Conservation (phyloP, 1,140 invertebrate species). For the Nasonia longicornis region DNA sequence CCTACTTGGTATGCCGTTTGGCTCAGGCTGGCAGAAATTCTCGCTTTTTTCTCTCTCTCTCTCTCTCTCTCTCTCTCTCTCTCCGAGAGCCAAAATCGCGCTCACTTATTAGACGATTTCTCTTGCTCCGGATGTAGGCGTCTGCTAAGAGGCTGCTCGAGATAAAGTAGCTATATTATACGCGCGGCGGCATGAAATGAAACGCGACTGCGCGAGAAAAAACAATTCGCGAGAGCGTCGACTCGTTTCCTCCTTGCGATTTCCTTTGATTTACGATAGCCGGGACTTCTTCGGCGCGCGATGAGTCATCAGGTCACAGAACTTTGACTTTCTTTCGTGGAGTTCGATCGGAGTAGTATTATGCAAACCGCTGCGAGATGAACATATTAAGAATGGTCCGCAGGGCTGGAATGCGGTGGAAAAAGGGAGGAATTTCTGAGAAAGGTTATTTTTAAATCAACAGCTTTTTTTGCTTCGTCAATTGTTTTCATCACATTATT, state of each 20-base stretch:
- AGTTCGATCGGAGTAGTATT: not conserved
- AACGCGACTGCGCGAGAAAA: not conserved
- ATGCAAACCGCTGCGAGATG: not conserved
- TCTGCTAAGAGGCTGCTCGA: not conserved
- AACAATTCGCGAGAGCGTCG: not conserved
- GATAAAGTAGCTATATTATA: slow-evolving; percentile 9
- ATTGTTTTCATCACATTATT: too few relatives aligned
- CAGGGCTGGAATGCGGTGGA: not conserved
- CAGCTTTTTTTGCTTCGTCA: too few relatives aligned
- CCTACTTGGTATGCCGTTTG: slow-evolving; percentile 8
- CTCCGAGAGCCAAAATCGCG: not conserved
- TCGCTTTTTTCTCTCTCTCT: not conserved
- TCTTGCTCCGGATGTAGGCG: not conserved
- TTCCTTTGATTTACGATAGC: slow-evolving; percentile 19
- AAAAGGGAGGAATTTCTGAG: not conserved
- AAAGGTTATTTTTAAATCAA: too few relatives aligned
- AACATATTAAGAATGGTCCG: not conserved
- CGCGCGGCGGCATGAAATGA: not conserved
- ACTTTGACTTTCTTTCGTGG: not conserved
- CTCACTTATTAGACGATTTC: slow-evolving; percentile 16
- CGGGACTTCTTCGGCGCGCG: not conserved
- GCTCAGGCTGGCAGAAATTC: not conserved
- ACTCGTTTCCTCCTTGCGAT: not conserved
- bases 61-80: too few relatives aligned
- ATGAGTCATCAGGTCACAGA: not conserved